Evolutionary conservation across 2,113 vertebrate genomes (phyloP).

Genomic region (Zosterops lateralis): DNA sequence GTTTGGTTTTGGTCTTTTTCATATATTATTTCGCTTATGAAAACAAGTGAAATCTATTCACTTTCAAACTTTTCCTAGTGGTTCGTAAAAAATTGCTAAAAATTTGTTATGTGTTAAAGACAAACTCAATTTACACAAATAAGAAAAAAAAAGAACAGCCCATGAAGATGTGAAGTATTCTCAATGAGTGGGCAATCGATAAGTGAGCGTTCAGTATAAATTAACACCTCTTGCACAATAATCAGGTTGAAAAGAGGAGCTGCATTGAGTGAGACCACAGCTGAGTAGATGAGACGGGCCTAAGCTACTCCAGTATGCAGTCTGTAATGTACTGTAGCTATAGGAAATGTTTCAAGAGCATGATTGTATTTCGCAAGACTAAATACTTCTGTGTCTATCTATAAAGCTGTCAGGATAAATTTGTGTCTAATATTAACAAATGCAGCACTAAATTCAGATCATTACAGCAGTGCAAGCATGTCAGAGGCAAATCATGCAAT

Average conservation of each 20-base stretch:
- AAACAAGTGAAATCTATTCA: conserved; percentile 23
- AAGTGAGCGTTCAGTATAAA: conserved; percentile 17
- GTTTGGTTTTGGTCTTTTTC: not conserved
- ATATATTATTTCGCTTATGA: conserved; percentile 17
- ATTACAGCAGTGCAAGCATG: conserved; percentile 43
- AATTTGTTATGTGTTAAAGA: conserved; percentile 14
- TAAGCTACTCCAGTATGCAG: not conserved
- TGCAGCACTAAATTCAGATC: conserved; percentile 65
- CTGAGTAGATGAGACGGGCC: conserved; percentile 14
- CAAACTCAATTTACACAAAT: conserved; percentile 27
- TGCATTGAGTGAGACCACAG: not conserved
- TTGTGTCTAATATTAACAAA: conserved; percentile 66
- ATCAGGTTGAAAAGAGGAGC: conserved; percentile 20
- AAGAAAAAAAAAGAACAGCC: not conserved
- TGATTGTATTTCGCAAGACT: conserved; percentile 67
- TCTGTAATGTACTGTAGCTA: conserved; percentile 21
- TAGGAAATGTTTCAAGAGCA: conserved; percentile 61
- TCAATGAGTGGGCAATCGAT: not conserved
- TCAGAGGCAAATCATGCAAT: conserved; percentile 60
- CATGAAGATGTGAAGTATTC: conserved; percentile 10
- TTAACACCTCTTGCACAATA: conserved; percentile 25
- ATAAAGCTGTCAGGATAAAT: conserved; percentile 71
- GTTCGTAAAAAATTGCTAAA: conserved; percentile 25
- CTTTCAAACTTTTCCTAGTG: conserved; percentile 11
- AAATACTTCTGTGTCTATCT: conserved; percentile 63